Evolutionary conservation across 1,140 invertebrate species (phyloP).

Genomic region (Trissolcus basalis): DNA sequence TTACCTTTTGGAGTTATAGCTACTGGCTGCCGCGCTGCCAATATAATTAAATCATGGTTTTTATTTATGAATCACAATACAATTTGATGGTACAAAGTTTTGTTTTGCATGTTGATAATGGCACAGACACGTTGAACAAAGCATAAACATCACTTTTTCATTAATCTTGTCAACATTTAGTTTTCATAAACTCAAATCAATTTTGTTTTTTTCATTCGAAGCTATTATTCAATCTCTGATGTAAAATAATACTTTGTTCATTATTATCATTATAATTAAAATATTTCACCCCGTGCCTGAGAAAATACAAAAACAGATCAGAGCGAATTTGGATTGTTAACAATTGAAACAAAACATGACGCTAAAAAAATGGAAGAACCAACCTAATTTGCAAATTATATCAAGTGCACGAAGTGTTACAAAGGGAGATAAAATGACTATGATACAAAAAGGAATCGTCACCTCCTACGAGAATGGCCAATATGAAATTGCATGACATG

Average conservation of each 20-base stretch:
- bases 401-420: conserved; percentile 59
- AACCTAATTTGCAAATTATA: conserved; percentile 10
- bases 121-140: conserved; percentile 56
- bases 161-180: too few relatives aligned
- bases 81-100: conserved; percentile 67
- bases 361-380: conserved; percentile 11
- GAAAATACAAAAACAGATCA: too few relatives aligned
- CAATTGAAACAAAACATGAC: background rate
- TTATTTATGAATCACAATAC: conserved; percentile 75
- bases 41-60: conserved; percentile 77
- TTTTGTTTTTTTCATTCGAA: too few relatives aligned
- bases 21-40: conserved; percentile 77
- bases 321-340: background rate
- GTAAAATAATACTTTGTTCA: conserved; percentile 36
- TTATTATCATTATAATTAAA: too few relatives aligned
- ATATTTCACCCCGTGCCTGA: too few relatives aligned
- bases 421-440: conserved; percentile 49
- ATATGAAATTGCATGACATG: too few relatives aligned
- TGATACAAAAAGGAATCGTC: conserved; percentile 36
- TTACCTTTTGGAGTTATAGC: conserved; percentile 76
- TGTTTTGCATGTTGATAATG: conserved; percentile 63
- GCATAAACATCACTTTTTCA: conserved; percentile 35
- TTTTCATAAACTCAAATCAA: too few relatives aligned
- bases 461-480: too few relatives aligned
- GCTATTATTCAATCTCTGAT: too few relatives aligned